Conservation (phyloP, 2,888 invertebrate species). For the Pyrocoelia pectoralis region DNA sequence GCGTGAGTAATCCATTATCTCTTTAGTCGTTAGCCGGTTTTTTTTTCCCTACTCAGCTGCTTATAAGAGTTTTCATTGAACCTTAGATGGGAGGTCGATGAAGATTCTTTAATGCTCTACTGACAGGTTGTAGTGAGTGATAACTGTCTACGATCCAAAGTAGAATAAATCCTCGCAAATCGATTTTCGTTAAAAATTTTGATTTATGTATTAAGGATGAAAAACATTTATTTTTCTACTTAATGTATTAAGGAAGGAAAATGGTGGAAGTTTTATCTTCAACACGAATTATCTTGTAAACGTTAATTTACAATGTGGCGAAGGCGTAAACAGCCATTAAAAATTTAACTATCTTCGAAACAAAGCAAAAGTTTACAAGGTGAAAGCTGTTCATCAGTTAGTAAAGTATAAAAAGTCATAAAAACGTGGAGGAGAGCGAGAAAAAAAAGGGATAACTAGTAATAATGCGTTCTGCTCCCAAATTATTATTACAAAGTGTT, state of each 20-base stretch:
- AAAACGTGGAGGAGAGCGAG: conserved; percentile 13
- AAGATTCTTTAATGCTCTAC: conserved; percentile 33
- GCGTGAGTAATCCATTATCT: conserved; percentile 43
- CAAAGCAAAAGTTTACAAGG: not conserved
- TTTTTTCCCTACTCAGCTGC: conserved; percentile 18
- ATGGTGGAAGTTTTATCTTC: too few species aligned
- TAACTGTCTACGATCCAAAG: conserved; percentile 32
- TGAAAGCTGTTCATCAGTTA: conserved; percentile 12
- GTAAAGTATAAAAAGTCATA: conserved; percentile 27
- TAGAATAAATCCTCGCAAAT: conserved; percentile 18
- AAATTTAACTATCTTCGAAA: not conserved
- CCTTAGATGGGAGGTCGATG: conserved; percentile 39
- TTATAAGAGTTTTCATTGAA: conserved; percentile 32
- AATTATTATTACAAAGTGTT: conserved; percentile 32
- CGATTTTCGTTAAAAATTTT: conserved; percentile 2
- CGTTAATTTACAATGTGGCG: not conserved
- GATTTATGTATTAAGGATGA: not conserved
- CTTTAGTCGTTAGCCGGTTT: conserved; percentile 39
- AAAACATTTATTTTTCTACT: not conserved
- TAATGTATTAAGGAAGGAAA: too few species aligned
- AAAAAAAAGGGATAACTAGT: conserved; percentile 18
- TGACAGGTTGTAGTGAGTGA: conserved; percentile 41
- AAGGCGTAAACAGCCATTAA: not conserved
- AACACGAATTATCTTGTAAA: conserved; percentile 1
- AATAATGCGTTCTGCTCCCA: conserved; percentile 26